phyloP scores from a whole-genome alignment of 2,797 vertebrate species.

The Macrochelys suwanniensis region DNA sequence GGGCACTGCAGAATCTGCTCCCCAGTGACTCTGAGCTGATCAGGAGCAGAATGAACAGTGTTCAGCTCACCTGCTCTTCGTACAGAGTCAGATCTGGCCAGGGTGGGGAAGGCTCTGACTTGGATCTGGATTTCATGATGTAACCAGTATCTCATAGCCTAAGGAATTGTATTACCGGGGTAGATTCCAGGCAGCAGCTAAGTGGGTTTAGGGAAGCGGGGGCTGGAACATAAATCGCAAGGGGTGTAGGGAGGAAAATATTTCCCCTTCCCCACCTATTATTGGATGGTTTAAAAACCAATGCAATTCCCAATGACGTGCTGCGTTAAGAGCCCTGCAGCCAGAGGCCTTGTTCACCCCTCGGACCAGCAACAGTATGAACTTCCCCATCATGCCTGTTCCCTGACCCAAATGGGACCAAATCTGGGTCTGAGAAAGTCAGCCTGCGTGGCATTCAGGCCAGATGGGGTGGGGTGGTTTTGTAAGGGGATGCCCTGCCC shows the following conservation, averaged over 20 bases:
- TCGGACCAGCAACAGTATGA: not conserved
- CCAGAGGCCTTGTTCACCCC: not conserved
- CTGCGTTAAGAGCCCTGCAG: not conserved
- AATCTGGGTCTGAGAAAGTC: not conserved
- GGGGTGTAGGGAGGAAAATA: not conserved
- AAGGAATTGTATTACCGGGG: not conserved
- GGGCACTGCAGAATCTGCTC: not conserved
- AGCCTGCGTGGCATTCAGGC: not conserved
- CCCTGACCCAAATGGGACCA: not conserved
- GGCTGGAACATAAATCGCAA: not conserved
- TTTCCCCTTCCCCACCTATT: not conserved
- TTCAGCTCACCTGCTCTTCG: not conserved
- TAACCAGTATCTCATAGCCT: accelerated
- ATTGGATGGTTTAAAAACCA: not conserved
- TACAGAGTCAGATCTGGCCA: accelerated
- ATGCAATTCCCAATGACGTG: not conserved
- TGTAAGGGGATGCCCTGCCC: no score
- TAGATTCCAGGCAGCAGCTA: not conserved
- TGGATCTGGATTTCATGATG: not conserved
- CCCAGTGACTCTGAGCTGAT: not conserved
- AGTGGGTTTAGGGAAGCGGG: no score
- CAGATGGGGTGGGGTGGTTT: not conserved
- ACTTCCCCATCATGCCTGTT: not conserved
- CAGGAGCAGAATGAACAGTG: not conserved
- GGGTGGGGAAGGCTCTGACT: not conserved